A percentile compares a stretch with the other conserved stretches of the same genome.
Conservation (phyloP, 2,797 vertebrate species). For the Discoglossus pictus region DNA sequence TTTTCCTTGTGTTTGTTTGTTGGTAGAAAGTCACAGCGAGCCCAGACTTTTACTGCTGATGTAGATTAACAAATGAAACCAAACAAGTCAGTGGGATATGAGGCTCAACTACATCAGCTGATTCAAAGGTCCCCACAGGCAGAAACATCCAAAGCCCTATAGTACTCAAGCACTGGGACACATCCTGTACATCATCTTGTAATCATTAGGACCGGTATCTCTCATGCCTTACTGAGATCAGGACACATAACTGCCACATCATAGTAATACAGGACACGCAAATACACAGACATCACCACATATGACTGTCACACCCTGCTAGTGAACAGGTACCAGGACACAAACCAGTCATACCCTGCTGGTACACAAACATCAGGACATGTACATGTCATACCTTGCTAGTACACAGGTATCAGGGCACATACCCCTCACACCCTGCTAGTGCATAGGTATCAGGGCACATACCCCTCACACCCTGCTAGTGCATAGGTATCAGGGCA, state of each 20-base stretch:
- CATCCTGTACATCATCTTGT: no score
- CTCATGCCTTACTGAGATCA: no score
- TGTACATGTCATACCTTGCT: neutral
- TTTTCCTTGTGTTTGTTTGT: constrained; percentile 28
- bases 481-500: no score
- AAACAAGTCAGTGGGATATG: constrained; percentile 13
- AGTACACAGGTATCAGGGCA: no score
- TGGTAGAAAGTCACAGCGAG: constrained; percentile 21
- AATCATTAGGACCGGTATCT: no score
- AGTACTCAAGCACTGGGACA: no score
- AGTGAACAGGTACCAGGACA: neutral
- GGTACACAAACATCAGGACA: neutral
- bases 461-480: no score
- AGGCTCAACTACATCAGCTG: neutral
- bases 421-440: no score
- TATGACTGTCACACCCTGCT: neutral
- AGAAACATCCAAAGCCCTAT: no score
- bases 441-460: no score
- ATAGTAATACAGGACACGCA: no score
- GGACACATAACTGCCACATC: no score
- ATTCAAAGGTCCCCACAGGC: neutral
- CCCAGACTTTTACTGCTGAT: constrained; percentile 25
- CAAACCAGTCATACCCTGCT: neutral
- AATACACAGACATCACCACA: neutral
- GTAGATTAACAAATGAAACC: constrained; percentile 20